Evolutionary conservation across 2,113 vertebrate genomes (phyloP).

Genomic region (Solea solea): DNA sequence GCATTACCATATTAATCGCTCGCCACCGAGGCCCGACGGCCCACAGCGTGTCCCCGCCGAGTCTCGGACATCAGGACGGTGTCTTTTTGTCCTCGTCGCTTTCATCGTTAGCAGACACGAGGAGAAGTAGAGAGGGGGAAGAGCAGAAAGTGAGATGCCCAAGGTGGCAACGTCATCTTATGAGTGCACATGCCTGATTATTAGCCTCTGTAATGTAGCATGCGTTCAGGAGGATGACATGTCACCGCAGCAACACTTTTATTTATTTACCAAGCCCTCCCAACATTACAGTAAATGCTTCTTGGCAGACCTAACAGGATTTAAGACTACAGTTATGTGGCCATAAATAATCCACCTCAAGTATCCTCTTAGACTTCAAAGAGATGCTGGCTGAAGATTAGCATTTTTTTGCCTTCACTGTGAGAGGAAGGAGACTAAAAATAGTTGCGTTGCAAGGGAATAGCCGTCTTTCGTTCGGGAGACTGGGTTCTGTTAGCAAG

Average conservation of each 20-base stretch:
- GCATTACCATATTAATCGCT: conserved; percentile 67
- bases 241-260: conserved; percentile 12
- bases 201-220: conserved; percentile 37
- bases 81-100: background rate
- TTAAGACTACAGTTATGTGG: conserved; percentile 67
- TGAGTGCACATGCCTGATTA: conserved; percentile 38
- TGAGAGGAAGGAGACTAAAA: conserved; percentile 63
- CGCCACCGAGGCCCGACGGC: conserved; percentile 49
- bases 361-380: conserved; percentile 79
- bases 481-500: conserved; percentile 45
- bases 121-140: background rate
- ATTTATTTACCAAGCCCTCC: conserved; percentile 41
- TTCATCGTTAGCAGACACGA: conserved; percentile 43
- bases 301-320: conserved; percentile 69
- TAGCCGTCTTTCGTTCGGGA: conserved; percentile 27
- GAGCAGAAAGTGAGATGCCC: background rate
- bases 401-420: conserved; percentile 67
- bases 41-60: conserved; percentile 54
- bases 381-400: conserved; percentile 76
- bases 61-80: conserved; percentile 28
- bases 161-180: conserved; percentile 5
- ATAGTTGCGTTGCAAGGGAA: conserved; percentile 55
- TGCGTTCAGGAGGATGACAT: conserved; percentile 12
- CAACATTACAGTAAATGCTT: conserved; percentile 37
- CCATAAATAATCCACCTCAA: conserved; percentile 81